These are phyloP conservation scores for Palythoa caribaeorum DNA, from an alignment of 92 coral and sea anemone species.

Conservation along the genomic window DNA sequence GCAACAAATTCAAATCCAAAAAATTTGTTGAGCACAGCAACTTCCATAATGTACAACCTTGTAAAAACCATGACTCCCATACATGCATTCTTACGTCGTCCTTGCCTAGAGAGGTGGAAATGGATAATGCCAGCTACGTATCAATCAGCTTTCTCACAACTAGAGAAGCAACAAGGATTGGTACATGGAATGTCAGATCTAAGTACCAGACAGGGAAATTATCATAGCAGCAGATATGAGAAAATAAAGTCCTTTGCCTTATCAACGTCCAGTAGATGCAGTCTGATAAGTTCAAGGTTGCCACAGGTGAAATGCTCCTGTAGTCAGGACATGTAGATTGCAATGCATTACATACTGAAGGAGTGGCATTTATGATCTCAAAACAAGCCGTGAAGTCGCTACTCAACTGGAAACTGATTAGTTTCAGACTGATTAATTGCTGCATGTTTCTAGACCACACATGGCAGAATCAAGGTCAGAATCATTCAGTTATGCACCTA, in stretches of 20 bases:
- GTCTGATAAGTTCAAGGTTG: neutral
- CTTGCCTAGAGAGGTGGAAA: too few relatives aligned
- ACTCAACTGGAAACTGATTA: neutral
- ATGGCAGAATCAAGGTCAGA: too few relatives aligned
- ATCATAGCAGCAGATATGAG: neutral
- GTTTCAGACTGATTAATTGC: neutral
- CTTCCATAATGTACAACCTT: too few relatives aligned
- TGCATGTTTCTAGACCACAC: neutral
- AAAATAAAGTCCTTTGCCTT: neutral
- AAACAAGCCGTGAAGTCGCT: neutral
- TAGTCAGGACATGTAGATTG: neutral
- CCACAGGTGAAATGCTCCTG: neutral
- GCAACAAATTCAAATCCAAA: too few relatives aligned
- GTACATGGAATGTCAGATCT: neutral
- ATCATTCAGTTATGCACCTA: too few relatives aligned
- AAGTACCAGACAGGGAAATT: neutral
- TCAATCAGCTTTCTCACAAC: neutral
- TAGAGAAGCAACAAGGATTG: neutral
- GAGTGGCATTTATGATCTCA: neutral
- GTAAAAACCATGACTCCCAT: too few relatives aligned
- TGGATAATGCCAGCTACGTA: too few relatives aligned
- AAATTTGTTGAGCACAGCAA: too few relatives aligned
- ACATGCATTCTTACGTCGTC: too few relatives aligned
- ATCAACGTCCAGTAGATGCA: neutral
- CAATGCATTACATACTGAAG: neutral